Evolutionary conservation across 53 echinoderm and acorn worm genomes (phyloP), one percentile per base, ranked within the genome.

Genomic region (Holothuria leucospilota): DNA sequence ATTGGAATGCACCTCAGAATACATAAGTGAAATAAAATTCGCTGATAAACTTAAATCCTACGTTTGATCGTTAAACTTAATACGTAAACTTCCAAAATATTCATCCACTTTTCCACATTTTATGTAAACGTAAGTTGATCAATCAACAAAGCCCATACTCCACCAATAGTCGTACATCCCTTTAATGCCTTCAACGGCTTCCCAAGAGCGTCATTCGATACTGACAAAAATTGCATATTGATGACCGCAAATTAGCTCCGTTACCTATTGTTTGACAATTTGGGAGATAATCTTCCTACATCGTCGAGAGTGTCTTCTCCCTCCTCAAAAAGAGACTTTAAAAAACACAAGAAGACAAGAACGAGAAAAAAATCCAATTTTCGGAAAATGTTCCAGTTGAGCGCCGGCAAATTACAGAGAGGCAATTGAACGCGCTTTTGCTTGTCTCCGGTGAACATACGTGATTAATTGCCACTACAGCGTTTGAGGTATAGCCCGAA

Each of bases 261-360:
- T 80, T 80, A 80, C 59, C 80, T 61, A 80, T 80, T 80, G 80
- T 80, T 80, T 80, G 59, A 61, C 62, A 80, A 80, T 80, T 80
- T 80, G 80, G 59, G 61, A 80, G 80, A 80, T 80, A 29, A 61
- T 80, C 80, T 80, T 80, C 60, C 39, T 80, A 80, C 80, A 80
- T 61, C 59, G 21, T 30, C 39, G 75, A 49, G 75, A 75, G 51
- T 75, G 75, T 75, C 52, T 75, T 75, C 51, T 60, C 20, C 60
- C 56, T 56, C 56, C 56, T 56, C 56, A 56, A 16, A 56, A 18
- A 56, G 56, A 30, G 61, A 27, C 20, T 61, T 30, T 16, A 34
- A 73, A 73, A 42, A 42, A 39, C 39, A 40, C 24, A 73, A 80
- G 28, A 30, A 80, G 80, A 59, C 15, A 80, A 80, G 80, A 59